These are phyloP conservation scores for Rallus crepitans DNA, from an alignment of 2,797 vertebrate genomes.

Conservation along the genomic window DNA sequence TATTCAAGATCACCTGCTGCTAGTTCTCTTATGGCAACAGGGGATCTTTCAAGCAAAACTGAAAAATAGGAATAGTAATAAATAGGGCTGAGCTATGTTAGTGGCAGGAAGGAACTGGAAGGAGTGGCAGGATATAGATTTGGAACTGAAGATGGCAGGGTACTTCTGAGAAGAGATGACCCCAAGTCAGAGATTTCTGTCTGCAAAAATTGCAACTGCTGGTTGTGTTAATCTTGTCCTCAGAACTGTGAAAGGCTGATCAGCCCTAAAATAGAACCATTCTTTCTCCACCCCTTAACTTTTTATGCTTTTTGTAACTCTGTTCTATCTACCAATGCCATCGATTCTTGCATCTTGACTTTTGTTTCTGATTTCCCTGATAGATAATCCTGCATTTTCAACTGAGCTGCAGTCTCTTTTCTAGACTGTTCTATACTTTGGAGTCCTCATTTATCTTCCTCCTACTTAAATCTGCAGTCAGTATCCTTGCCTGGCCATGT, in stretches of 20 bases:
- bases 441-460: background rate
- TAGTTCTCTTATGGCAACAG: background rate
- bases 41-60: background rate
- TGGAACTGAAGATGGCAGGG: background rate
- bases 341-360: background rate
- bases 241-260: background rate
- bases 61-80: background rate
- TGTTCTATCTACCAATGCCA: background rate
- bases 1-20: background rate
- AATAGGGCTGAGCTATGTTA: background rate
- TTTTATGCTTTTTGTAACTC: background rate
- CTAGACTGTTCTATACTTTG: background rate
- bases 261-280: background rate
- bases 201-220: background rate
- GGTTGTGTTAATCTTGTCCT: background rate
- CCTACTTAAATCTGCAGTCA: background rate
- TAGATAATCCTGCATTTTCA: background rate
- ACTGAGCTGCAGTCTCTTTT: background rate
- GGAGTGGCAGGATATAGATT: background rate
- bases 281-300: background rate
- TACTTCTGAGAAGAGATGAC: background rate
- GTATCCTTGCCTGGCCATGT: background rate
- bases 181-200: background rate
- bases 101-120: background rate
- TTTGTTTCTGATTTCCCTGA: accelerated